Conservation (phyloP, 2,888 invertebrate species). For the Meiosimyza decipiens region DNA sequence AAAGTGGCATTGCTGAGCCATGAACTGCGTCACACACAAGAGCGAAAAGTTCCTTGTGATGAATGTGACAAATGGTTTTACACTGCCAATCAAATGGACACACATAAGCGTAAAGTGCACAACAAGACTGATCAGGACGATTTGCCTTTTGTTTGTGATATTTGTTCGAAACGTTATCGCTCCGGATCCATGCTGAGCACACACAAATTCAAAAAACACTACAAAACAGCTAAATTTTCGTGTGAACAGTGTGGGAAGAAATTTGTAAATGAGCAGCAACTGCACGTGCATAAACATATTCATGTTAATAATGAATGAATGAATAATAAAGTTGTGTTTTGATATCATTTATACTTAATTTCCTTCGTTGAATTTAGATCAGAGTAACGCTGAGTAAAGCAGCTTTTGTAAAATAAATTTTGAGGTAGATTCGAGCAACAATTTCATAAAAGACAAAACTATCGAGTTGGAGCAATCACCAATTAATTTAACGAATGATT, state of each 20-base stretch:
- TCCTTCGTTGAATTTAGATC: too few relatives aligned
- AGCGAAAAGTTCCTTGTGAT: conserved; percentile 45
- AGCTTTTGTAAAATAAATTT: too few relatives aligned
- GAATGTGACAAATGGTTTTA: conserved; percentile 51
- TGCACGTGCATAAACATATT: conserved; percentile 46
- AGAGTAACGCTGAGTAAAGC: too few relatives aligned
- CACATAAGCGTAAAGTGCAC: conserved; percentile 50
- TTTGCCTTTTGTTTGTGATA: conserved; percentile 49
- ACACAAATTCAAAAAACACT: conserved; percentile 51
- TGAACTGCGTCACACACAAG: conserved; percentile 51
- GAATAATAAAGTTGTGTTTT: too few relatives aligned
- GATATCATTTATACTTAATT: too few relatives aligned
- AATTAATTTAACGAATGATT: too few relatives aligned
- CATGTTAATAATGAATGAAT: conserved; percentile 39
- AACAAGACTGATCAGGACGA: conserved; percentile 32
- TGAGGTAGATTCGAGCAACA: too few relatives aligned
- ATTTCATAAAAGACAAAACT: too few relatives aligned
- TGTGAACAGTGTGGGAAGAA: conserved; percentile 51
- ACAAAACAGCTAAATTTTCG: conserved; percentile 44
- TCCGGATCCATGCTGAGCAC: conserved; percentile 53
- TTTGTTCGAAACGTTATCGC: conserved; percentile 51
- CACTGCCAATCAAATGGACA: conserved; percentile 52
- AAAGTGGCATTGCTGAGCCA: conserved; percentile 51
- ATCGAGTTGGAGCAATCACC: too few relatives aligned
- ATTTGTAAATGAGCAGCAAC: conserved; percentile 45